Evolutionary conservation across 2,797 vertebrate species (phyloP).

Genomic region (Columba guinea): DNA sequence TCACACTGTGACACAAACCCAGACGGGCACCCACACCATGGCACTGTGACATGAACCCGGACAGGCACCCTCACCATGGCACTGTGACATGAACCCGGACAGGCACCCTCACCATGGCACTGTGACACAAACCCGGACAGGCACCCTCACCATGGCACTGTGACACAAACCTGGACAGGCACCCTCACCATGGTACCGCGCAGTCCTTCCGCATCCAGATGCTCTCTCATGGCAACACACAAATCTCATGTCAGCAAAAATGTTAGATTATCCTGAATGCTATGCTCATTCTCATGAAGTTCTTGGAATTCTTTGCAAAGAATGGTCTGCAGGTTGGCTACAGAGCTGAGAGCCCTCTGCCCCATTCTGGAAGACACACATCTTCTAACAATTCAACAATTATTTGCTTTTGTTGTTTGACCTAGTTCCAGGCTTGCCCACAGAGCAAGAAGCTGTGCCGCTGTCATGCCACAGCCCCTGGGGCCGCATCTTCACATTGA

Average conservation of each 20-base stretch:
- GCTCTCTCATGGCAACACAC: neutral
- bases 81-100: neutral
- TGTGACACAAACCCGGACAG: neutral
- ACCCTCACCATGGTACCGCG: neutral
- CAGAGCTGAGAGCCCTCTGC: neutral
- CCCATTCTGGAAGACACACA: neutral
- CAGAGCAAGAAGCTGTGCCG: neutral
- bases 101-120: neutral
- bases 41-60: neutral
- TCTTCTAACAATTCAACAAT: neutral
- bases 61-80: no score
- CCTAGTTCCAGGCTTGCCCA: neutral
- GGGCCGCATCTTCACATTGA: neutral
- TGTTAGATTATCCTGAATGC: neutral
- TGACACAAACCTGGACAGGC: neutral
- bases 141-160: no score
- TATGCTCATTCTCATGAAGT: neutral
- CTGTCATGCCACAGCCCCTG: neutral
- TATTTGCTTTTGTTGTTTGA: neutral
- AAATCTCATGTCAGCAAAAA: neutral
- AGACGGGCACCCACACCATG: neutral
- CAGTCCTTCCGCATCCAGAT: rapidly evolving
- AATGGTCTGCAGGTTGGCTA: neutral
- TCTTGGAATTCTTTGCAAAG: neutral
- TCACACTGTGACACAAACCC: neutral